Conservation (phyloP, 2,113 vertebrate species). For the Centrocercus urophasianus region DNA sequence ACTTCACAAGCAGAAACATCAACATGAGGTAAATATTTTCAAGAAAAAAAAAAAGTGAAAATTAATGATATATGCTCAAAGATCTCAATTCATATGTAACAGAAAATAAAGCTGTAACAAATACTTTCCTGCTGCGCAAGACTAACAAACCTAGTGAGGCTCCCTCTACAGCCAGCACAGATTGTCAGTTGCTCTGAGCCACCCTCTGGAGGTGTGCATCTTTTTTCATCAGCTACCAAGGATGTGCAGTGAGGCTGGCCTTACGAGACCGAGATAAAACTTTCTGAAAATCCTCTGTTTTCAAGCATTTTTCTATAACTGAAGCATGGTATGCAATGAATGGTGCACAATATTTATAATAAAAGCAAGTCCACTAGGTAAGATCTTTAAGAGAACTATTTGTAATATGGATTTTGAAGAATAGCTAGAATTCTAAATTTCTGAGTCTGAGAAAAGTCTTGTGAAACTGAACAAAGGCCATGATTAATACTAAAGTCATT, state of each 20-base stretch:
- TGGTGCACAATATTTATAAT: not conserved
- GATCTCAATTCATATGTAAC: not conserved
- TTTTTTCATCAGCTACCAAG: too few relatives aligned
- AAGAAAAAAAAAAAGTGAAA: not conserved
- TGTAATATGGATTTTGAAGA: not conserved
- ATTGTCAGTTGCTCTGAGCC: not conserved
- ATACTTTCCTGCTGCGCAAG: not conserved
- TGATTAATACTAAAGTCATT: not conserved
- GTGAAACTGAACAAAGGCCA: not conserved
- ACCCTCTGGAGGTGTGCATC: not conserved
- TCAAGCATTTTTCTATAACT: not conserved
- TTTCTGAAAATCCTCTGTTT: not conserved
- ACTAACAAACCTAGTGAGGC: not conserved
- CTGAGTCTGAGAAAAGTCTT: not conserved
- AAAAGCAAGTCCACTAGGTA: not conserved
- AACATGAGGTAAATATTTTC: not conserved
- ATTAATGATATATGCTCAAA: not conserved
- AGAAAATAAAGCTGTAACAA: not conserved
- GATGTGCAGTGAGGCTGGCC: not conserved
- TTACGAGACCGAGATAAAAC: not conserved
- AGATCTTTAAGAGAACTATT: not conserved
- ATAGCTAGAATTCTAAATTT: not conserved
- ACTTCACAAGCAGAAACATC: not conserved
- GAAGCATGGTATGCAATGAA: not conserved
- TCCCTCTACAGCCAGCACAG: not conserved